Evolutionary conservation across 1,140 invertebrate species (phyloP).

Genomic region (Drosophila yakuba): DNA sequence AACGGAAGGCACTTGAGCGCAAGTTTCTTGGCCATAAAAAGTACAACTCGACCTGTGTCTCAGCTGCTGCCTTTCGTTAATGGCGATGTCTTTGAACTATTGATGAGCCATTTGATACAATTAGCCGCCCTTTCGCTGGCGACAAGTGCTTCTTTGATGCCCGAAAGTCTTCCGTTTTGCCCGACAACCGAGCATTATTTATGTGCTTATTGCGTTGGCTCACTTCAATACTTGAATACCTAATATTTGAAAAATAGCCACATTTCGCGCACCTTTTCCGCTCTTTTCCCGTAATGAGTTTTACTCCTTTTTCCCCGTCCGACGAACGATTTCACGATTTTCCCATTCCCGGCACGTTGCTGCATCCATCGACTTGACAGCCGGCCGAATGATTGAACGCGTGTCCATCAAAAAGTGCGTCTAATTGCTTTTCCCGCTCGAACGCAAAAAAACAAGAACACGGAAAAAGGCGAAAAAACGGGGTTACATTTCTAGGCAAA

Average conservation of each 20-base stretch:
- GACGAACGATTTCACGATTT: constrained; percentile 9
- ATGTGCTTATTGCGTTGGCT: constrained; percentile 58
- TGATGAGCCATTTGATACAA: constrained; percentile 77
- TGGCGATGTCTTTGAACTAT: constrained; percentile 73
- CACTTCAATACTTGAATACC: constrained; percentile 54
- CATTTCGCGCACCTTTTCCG: constrained; percentile 67
- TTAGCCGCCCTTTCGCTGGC: constrained; percentile 37
- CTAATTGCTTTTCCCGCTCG: constrained; percentile 75
- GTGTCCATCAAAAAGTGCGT: constrained; percentile 79
- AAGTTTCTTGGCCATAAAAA: constrained; percentile 70
- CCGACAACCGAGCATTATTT: constrained; percentile 50
- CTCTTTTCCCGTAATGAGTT: constrained; percentile 61
- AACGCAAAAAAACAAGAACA: constrained; percentile 10
- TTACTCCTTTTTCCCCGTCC: constrained; percentile 37
- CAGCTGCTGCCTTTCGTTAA: constrained; percentile 51
- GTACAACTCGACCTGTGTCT: constrained; percentile 37
- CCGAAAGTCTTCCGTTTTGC: background rate
- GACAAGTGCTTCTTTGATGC: constrained; percentile 34
- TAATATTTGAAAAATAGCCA: constrained; percentile 72
- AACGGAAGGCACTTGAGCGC: constrained; percentile 73
- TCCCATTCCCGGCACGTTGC: constrained; percentile 64
- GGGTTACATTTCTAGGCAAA: constrained; percentile 60
- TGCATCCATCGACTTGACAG: constrained; percentile 71
- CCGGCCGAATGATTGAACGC: constrained; percentile 78
- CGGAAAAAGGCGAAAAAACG: constrained; percentile 39